phyloP scores from a whole-genome alignment of 1,140 invertebrate genomes.

The Sycobia sp. region DNA sequence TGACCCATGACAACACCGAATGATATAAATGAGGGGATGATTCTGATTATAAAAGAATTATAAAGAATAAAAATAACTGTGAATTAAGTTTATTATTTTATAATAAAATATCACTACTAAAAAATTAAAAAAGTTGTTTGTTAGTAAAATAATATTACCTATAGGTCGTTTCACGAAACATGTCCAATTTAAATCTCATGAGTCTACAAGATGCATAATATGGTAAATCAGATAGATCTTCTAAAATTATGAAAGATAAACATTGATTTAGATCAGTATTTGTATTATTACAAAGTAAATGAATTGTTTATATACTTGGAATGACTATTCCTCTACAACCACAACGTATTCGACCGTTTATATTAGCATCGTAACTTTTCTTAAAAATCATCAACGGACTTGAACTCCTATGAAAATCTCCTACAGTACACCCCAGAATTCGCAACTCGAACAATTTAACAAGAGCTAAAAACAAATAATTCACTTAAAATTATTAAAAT shows the following conservation, averaged over 20 bases:
- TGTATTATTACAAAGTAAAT: neutral
- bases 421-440: constrained; percentile 66
- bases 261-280: no score
- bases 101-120: no score
- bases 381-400: constrained; percentile 10
- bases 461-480: constrained; percentile 53
- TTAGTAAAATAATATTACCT: no score
- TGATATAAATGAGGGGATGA: no score
- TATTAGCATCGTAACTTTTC: neutral
- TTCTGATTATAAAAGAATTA: no score
- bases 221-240: constrained; percentile 58
- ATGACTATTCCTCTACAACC: constrained; percentile 43
- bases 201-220: constrained; percentile 67
- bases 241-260: constrained; percentile 31
- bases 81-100: no score
- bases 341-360: constrained; percentile 39
- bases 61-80: no score
- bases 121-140: no score
- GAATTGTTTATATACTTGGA: constrained; percentile 33
- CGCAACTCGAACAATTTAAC: constrained; percentile 65
- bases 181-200: constrained; percentile 64
- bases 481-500: neutral
- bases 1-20: no score
- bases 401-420: constrained; percentile 60
- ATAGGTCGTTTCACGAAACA: constrained; percentile 66